Percentiles rank a stretch among this genome's conserved stretches.
Conservation (phyloP, 2,888 invertebrate species). For the Ichneumoninae sp. region DNA sequence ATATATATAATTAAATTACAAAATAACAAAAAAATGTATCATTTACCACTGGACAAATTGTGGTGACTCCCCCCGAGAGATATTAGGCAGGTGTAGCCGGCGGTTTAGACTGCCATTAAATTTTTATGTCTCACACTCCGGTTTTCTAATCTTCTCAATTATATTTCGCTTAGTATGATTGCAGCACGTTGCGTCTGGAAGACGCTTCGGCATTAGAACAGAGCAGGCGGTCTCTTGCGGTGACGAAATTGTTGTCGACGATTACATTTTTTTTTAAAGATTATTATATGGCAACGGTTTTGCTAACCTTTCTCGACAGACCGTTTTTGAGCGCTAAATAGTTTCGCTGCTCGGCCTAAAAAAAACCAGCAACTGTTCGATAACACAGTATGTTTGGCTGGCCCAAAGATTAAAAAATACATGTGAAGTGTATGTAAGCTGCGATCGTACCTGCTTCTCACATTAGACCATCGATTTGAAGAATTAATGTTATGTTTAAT, state of each 20-base stretch:
- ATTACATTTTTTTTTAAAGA: not conserved
- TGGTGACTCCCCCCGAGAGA: not conserved
- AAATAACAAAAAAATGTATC: not conserved
- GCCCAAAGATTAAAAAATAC: not conserved
- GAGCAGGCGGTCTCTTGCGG: conserved; percentile 18
- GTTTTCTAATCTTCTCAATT: conserved; percentile 74
- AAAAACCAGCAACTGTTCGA: not conserved
- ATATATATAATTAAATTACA: not conserved
- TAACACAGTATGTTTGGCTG: not conserved
- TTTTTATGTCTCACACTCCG: conserved; percentile 43
- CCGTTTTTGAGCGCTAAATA: not conserved
- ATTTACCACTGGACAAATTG: conserved; percentile 6
- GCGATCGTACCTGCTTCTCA: not conserved
- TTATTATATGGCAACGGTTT: conserved; percentile 19
- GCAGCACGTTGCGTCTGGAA: conserved; percentile 24
- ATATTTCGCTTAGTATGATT: conserved; percentile 76
- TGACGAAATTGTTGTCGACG: conserved; percentile 25
- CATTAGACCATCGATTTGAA: not conserved
- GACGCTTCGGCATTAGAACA: conserved; percentile 6
- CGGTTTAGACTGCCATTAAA: conserved; percentile 33
- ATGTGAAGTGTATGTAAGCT: not conserved
- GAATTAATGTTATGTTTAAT: too few species aligned
- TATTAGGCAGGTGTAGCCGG: conserved; percentile 51
- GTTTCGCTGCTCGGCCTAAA: not conserved
- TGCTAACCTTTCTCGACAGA: conserved; percentile 11